Conservation (phyloP, 2,888 invertebrate species). For the Drosophila nr. fundita region DNA sequence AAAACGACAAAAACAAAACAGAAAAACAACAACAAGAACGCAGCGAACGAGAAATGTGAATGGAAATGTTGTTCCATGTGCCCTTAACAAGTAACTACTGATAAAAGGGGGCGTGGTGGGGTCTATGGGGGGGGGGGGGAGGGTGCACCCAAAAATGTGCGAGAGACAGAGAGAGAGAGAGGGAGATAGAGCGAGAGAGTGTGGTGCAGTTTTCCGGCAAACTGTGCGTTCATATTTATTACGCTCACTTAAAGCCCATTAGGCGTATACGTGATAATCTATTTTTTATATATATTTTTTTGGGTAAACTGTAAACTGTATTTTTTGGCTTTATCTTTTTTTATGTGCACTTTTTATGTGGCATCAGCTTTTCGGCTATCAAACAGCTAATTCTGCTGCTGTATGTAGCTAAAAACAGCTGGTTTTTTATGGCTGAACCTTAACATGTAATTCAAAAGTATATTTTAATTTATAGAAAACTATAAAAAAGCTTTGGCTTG, state of each 20-base stretch:
- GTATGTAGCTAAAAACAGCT: background rate
- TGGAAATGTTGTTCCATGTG: slow-evolving; percentile 63
- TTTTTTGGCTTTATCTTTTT: background rate
- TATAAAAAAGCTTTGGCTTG: background rate
- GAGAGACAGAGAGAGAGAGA: background rate
- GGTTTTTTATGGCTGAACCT: background rate
- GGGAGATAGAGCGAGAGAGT: slow-evolving; percentile 3
- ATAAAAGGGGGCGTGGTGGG: background rate
- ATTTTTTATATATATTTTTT: background rate
- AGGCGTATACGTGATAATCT: slow-evolving; percentile 72
- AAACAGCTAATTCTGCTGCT: background rate
- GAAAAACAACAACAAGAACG: background rate
- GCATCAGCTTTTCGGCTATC: background rate
- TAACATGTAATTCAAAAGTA: background rate
- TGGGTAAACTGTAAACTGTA: background rate
- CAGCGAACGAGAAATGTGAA: slow-evolving; percentile 66
- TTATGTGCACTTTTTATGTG: background rate
- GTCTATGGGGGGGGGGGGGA: background rate
- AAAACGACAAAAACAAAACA: slow-evolving; percentile 15
- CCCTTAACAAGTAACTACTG: slow-evolving; percentile 39
- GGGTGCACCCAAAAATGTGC: slow-evolving; percentile 28
- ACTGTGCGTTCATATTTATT: slow-evolving; percentile 49
- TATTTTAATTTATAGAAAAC: background rate
- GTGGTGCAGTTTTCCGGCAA: slow-evolving; percentile 30
- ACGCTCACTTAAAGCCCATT: slow-evolving; percentile 60